Percentiles rank a stretch among this genome's conserved stretches.
These are phyloP conservation scores for Genyomyrus donnyi DNA, from an alignment of 2,113 vertebrate species.

Conservation along the genomic window DNA sequence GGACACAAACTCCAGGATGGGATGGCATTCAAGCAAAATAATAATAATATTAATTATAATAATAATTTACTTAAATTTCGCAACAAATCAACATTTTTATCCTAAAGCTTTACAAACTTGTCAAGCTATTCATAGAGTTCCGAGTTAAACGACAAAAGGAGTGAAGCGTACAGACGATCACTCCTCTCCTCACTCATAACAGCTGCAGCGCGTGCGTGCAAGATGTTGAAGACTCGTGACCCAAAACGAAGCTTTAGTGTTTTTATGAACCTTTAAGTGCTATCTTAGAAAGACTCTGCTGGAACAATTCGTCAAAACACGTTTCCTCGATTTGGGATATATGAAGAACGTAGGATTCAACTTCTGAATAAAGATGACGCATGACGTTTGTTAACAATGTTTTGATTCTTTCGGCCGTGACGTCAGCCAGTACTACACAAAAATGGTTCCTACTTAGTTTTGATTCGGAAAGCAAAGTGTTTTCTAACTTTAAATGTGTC, in stretches of 20 bases:
- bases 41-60: background rate
- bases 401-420: slow-evolving; percentile 75
- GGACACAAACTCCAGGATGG: background rate
- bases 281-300: slow-evolving; percentile 14
- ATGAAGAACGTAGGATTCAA: slow-evolving; percentile 22
- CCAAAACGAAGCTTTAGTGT: slow-evolving; percentile 29
- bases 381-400: slow-evolving; percentile 70
- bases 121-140: background rate
- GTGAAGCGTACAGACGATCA: background rate
- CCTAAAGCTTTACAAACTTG: background rate
- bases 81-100: background rate
- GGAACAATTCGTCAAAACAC: background rate
- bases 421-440: slow-evolving; percentile 71
- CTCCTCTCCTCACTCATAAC: slow-evolving; percentile 15
- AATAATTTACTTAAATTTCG: background rate
- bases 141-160: background rate
- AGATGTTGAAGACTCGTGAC: slow-evolving; percentile 33
- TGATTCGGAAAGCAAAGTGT: slow-evolving; percentile 70
- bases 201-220: slow-evolving; percentile 38
- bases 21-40: background rate
- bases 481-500: slow-evolving; percentile 54
- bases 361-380: slow-evolving; percentile 37
- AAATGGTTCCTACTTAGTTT: slow-evolving; percentile 82
- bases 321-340: background rate
- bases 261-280: slow-evolving; percentile 5